These are phyloP conservation scores for Halictus rubicundus DNA, from an alignment of 1,140 invertebrate genomes.

Conservation along the genomic window DNA sequence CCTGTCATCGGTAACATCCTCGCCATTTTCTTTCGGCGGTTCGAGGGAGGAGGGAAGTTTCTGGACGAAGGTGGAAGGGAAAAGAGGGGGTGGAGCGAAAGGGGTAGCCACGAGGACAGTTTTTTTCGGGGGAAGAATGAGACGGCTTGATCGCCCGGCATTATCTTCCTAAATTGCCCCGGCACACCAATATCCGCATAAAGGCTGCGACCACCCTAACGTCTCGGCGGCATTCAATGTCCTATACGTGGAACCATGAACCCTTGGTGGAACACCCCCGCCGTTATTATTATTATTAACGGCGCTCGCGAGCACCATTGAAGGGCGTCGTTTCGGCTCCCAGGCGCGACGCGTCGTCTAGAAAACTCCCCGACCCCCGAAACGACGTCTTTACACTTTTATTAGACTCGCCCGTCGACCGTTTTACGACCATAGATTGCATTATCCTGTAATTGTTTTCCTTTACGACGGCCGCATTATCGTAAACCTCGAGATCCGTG, in stretches of 20 bases:
- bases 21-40: slow-evolving; percentile 54
- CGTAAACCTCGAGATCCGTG: neutral
- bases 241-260: slow-evolving; percentile 26
- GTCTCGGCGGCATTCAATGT: slow-evolving; percentile 28
- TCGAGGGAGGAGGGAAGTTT: slow-evolving; percentile 26
- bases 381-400: slow-evolving; percentile 9
- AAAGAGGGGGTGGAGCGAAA: neutral
- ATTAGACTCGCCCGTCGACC: neutral
- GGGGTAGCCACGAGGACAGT: neutral
- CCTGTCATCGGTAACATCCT: slow-evolving; percentile 68
- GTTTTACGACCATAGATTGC: slow-evolving; percentile 8
- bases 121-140: slow-evolving; percentile 50
- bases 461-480: neutral
- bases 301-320: slow-evolving; percentile 7
- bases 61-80: slow-evolving; percentile 12
- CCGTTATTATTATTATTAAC: slow-evolving; percentile 60
- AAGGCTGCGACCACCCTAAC: slow-evolving; percentile 44
- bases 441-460: neutral
- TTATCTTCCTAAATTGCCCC: slow-evolving; percentile 74
- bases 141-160: slow-evolving; percentile 55
- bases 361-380: neutral
- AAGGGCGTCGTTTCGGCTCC: neutral
- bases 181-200: slow-evolving; percentile 52
- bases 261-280: slow-evolving; percentile 22
- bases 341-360: neutral